Percentiles rank a stretch among this genome's conserved stretches.
These are phyloP conservation scores for Leuctra nigra DNA, from an alignment of 2,888 invertebrate genomes.

Conservation along the genomic window DNA sequence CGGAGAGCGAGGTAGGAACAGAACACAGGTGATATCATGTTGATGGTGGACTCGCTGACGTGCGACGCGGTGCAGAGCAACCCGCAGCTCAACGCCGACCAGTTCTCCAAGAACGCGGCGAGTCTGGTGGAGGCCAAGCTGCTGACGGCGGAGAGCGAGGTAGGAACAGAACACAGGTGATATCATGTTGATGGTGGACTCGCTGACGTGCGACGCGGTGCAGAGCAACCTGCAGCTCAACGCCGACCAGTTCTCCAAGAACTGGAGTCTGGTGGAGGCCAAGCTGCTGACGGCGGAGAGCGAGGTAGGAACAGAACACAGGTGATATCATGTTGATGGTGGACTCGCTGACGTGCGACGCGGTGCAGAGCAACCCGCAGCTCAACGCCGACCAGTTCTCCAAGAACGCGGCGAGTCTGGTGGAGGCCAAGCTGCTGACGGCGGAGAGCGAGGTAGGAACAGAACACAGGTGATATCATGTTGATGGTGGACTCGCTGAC, in stretches of 20 bases:
- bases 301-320: neutral
- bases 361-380: neutral
- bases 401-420: neutral
- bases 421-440: neutral
- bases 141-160: constrained; percentile 50
- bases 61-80: constrained; percentile 65
- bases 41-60: constrained; percentile 57
- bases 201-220: constrained; percentile 61
- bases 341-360: neutral
- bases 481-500: neutral
- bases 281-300: neutral
- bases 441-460: neutral
- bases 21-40: too few relatives aligned
- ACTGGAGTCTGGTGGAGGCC: constrained; percentile 73
- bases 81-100: constrained; percentile 74
- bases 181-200: constrained; percentile 41
- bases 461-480: neutral
- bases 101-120: constrained; percentile 74
- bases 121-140: constrained; percentile 84
- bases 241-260: constrained; percentile 75
- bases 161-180: too few relatives aligned
- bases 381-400: neutral
- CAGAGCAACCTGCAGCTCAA: constrained; percentile 68
- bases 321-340: neutral
- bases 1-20: constrained; percentile 46